A percentile compares a stretch with the other conserved stretches of the same genome.
phyloP scores from a whole-genome alignment of 2,113 vertebrate genomes.

The Archocentrus centrarchus region DNA sequence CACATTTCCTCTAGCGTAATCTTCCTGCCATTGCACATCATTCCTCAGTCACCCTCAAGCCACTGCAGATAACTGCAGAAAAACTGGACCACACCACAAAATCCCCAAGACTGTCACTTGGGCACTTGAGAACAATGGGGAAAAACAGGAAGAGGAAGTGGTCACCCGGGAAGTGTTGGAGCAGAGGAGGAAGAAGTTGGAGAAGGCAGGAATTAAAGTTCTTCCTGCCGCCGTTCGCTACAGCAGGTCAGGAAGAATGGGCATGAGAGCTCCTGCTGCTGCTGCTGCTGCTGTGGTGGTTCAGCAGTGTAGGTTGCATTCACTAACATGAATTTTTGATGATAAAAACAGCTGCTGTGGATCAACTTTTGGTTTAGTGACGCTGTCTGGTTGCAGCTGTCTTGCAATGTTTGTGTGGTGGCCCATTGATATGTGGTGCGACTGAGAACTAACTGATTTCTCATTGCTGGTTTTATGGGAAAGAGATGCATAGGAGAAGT shows the following conservation, averaged over 20 bases:
- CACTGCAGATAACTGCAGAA: conserved; percentile 80
- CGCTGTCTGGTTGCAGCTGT: background rate
- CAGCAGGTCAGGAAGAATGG: conserved; percentile 87
- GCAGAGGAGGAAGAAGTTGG: conserved; percentile 83
- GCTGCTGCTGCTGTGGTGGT: conserved; percentile 14
- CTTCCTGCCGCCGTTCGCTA: conserved; percentile 89
- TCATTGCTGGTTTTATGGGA: background rate
- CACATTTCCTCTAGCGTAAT: conserved; percentile 11
- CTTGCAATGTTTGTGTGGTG: background rate
- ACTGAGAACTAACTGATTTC: conserved; percentile 26
- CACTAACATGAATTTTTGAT: conserved; percentile 41
- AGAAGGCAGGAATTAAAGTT: conserved; percentile 92
- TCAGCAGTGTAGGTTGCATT: conserved; percentile 3
- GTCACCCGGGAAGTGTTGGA: conserved; percentile 74
- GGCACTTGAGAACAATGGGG: conserved; percentile 60
- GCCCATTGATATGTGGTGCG: background rate
- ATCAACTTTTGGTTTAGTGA: background rate
- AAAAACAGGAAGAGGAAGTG: conserved; percentile 67
- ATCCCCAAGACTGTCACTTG: conserved; percentile 65
- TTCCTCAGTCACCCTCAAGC: conserved; percentile 84
- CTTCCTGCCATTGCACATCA: conserved; percentile 33
- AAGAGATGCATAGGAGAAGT: background rate
- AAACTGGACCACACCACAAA: conserved; percentile 34
- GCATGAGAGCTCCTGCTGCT: conserved; percentile 26
- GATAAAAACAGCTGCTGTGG: conserved; percentile 1